Base-by-base conservation (phyloP, 2,797 vertebrate genomes). In the Pseudomugil tenellus region DNA sequence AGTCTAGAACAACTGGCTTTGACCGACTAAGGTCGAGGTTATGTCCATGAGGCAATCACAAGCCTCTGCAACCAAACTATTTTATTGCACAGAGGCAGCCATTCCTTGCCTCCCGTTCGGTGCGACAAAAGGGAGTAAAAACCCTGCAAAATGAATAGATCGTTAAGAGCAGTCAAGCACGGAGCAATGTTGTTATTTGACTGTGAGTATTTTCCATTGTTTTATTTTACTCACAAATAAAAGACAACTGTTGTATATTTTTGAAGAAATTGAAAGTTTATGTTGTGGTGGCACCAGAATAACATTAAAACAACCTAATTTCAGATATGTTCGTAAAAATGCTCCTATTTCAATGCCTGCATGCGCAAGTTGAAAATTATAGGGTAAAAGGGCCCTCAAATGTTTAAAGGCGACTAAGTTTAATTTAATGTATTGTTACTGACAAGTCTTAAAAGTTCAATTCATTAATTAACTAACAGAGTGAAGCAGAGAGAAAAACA, bases 1-100 rank as follows among this genome's bases (percentile, higher is more conserved):
- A 92, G 92, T 93, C 85, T 92, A 92, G 84, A 92, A 89, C 85
- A 90, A 83, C 79, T 90, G 92, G 86, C 92, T 91, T 90, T 93
- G 93, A 93, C 92, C 90, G 92, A 91, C 87, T 91, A 89, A 76
- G 78, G 84, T 89, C 74, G 82, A 81, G 80, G 86, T 87, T 79
- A 86, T 84, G 86, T 82, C 79, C 90, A 89, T 63, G 79, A 90
- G 83, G 85, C 86, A 80, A 84, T 84, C 85, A 82, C 85, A 89
- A 89, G 83, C 85, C 85, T 82, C 88, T 80, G 81, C 79, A 75
- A 80, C 82, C 90, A 87, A 89, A 90, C 88, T 84, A 77, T 78
- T 92, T 92, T 92, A 92, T 90, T 89, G 80, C 86, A 86, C 85
- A 80, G 79, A 84, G 84, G 84, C 90, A 90, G 87, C 81, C 87